phyloP scores from a whole-genome alignment of 2,113 vertebrate species.

The Misgurnus anguillicaudatus region DNA sequence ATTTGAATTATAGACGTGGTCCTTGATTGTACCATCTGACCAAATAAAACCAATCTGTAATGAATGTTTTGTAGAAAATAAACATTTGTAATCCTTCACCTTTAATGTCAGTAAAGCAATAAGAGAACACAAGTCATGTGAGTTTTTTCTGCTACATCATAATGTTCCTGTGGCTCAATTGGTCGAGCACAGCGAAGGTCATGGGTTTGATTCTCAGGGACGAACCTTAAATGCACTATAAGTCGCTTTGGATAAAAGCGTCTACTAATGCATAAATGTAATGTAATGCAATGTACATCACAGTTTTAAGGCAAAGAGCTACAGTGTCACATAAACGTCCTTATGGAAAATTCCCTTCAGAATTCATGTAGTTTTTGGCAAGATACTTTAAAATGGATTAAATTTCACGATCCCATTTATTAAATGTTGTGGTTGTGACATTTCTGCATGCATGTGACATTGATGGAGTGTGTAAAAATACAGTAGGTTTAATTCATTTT shows the following conservation, averaged over 20 bases:
- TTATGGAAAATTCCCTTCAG: not conserved
- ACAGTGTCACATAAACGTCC: not conserved
- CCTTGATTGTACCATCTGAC: too few species aligned
- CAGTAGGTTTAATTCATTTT: too few species aligned
- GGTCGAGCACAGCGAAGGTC: too few species aligned
- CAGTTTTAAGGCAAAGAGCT: constrained; percentile 51
- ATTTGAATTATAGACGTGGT: not conserved
- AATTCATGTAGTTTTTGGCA: constrained; percentile 30
- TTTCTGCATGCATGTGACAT: not conserved
- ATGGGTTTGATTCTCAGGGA: too few species aligned
- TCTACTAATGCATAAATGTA: too few species aligned
- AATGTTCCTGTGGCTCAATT: not conserved
- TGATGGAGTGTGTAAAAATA: not conserved
- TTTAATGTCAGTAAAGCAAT: constrained; percentile 14
- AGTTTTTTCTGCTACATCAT: not conserved
- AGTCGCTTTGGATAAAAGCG: too few species aligned
- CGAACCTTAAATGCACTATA: too few species aligned
- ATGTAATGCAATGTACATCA: not conserved
- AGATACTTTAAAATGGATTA: constrained; percentile 23
- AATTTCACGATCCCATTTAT: constrained; percentile 2
- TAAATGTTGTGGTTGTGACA: not conserved
- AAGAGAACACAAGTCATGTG: not conserved
- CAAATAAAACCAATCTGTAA: too few species aligned
- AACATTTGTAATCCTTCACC: not conserved
- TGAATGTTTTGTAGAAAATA: not conserved